A percentile compares a stretch with the other conserved stretches of the same genome.
Evolutionary conservation across 1,140 invertebrate genomes (phyloP).

Genomic region (Philopotamus ludificatus): DNA sequence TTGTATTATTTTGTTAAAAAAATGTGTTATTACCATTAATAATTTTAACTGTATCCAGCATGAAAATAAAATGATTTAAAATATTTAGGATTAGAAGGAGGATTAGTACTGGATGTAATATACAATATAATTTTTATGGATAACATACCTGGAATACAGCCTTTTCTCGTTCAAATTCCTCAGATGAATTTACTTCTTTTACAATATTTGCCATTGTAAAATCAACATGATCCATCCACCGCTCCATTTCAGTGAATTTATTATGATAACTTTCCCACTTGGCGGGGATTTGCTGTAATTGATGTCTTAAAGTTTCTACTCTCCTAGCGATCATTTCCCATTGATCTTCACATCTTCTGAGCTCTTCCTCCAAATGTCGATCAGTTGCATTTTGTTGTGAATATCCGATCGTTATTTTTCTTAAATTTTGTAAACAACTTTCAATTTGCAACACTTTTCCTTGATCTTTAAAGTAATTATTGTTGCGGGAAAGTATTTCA

Average conservation of each 20-base stretch:
- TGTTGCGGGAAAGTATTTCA: constrained; percentile 73
- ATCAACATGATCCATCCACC: constrained; percentile 90
- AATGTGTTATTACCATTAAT: constrained; percentile 54
- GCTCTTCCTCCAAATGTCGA: constrained; percentile 61
- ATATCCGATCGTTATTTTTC: constrained; percentile 67
- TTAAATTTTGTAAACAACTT: constrained; percentile 72
- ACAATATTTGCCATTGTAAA: constrained; percentile 77
- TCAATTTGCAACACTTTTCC: constrained; percentile 70
- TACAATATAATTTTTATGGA: constrained; percentile 3
- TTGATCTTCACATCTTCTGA: constrained; percentile 66
- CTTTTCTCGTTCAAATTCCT: constrained; percentile 88
- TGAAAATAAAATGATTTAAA: constrained; percentile 30
- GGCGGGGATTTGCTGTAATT: constrained; percentile 83
- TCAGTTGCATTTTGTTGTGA: constrained; percentile 66
- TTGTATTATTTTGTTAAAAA: constrained; percentile 15
- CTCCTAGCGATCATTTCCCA: constrained; percentile 72
- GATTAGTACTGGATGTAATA: too few species aligned
- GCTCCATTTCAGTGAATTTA: constrained; percentile 81
- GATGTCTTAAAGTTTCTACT: constrained; percentile 70
- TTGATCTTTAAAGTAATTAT: constrained; percentile 71
- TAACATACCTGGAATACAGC: constrained; percentile 77
- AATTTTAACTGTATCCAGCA: constrained; percentile 53
- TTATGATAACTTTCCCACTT: constrained; percentile 85
- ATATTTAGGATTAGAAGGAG: too few species aligned
- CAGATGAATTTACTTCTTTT: constrained; percentile 77